phyloP scores from a whole-genome alignment of 2,113 vertebrate species.

The Podarcis cretensis region DNA sequence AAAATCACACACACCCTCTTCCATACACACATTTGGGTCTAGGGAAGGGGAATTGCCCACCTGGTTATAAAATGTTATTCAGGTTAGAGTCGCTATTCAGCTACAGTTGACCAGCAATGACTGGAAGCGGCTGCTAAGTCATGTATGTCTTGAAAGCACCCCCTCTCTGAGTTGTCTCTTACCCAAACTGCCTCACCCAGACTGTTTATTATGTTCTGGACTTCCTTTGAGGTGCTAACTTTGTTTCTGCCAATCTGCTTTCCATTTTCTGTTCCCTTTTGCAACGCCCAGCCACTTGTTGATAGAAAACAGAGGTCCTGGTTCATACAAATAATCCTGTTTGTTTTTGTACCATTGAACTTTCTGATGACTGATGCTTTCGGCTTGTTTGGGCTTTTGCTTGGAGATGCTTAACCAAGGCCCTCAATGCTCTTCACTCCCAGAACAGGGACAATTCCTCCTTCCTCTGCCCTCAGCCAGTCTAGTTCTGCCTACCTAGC shows the following conservation, averaged over 20 bases:
- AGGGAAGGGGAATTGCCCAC: too few species aligned
- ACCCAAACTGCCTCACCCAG: too few species aligned
- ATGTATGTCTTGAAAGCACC: too few species aligned
- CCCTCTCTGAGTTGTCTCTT: too few species aligned
- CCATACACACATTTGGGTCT: too few species aligned
- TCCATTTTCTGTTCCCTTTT: neutral
- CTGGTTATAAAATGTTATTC: too few species aligned
- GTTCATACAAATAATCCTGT: neutral
- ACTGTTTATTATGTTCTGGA: neutral
- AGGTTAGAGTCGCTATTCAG: too few species aligned
- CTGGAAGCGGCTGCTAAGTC: too few species aligned
- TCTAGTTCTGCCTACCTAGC: neutral
- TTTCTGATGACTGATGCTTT: neutral
- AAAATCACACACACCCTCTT: too few species aligned
- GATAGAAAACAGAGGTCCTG: neutral
- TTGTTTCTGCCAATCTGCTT: neutral
- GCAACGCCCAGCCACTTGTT: neutral
- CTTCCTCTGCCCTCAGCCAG: neutral
- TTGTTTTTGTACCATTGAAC: neutral
- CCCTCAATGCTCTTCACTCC: neutral
- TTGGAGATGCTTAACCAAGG: neutral
- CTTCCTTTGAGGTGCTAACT: neutral
- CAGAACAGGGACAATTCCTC: neutral
- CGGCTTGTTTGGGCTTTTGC: neutral
- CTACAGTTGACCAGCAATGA: too few species aligned